phyloP scores from a whole-genome alignment of 1,140 invertebrate genomes.

The Drosophila sp. region DNA sequence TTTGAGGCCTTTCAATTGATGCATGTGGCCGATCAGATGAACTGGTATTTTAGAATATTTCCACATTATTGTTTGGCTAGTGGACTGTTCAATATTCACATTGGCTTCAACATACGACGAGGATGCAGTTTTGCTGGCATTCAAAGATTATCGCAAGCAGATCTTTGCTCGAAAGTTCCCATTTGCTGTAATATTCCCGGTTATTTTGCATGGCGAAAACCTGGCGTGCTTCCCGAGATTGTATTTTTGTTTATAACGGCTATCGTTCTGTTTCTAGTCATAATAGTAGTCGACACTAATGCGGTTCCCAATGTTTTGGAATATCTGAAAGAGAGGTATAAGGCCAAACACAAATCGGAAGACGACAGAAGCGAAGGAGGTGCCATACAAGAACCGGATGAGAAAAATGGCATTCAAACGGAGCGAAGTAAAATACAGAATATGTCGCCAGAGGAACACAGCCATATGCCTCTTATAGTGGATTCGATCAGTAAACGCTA shows the following conservation, averaged over 20 bases:
- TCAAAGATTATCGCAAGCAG: neutral
- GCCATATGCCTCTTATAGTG: slow-evolving; percentile 76
- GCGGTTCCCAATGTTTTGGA: neutral
- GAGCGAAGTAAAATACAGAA: slow-evolving; percentile 75
- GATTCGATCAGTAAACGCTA: slow-evolving; percentile 87
- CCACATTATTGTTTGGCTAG: slow-evolving; percentile 88
- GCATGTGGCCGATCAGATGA: slow-evolving; percentile 84
- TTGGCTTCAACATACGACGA: slow-evolving; percentile 16
- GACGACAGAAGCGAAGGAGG: neutral
- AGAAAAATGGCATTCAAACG: slow-evolving; percentile 74
- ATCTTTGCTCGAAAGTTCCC: slow-evolving; percentile 15
- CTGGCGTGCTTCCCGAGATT: slow-evolving; percentile 56
- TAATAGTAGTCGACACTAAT: slow-evolving; percentile 46
- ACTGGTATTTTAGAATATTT: slow-evolving; percentile 87
- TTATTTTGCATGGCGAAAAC: slow-evolving; percentile 53
- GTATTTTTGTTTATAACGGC: slow-evolving; percentile 21
- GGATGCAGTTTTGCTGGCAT: slow-evolving; percentile 2
- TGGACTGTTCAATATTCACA: slow-evolving; percentile 16
- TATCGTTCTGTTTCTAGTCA: slow-evolving; percentile 23
- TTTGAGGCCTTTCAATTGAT: slow-evolving; percentile 85
- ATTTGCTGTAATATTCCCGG: slow-evolving; percentile 55
- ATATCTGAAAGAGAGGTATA: too few relatives aligned
- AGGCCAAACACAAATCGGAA: neutral
- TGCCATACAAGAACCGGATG: neutral
- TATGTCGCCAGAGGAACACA: slow-evolving; percentile 22